phyloP scores from a whole-genome alignment of 30 jellyfish, hydroid and myxozoan genomes.

The Rhopilema esculentum region DNA sequence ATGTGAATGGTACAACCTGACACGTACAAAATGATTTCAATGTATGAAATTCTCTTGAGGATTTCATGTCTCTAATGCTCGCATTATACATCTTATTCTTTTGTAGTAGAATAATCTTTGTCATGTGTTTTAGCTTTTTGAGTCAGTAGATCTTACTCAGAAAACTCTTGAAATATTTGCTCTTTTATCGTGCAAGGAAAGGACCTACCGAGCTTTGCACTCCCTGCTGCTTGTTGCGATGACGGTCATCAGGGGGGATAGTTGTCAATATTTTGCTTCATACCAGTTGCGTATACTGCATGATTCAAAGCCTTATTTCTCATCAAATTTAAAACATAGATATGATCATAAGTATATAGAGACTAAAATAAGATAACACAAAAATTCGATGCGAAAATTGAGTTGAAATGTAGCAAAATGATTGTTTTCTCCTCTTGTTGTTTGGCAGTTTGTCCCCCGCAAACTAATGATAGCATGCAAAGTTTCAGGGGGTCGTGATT shows the following conservation, averaged over 20 bases:
- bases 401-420: not conserved
- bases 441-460: constrained; percentile 1
- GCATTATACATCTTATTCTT: not conserved
- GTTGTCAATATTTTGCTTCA: not conserved
- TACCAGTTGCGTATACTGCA: too few relatives aligned
- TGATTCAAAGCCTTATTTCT: too few relatives aligned
- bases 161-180: not conserved
- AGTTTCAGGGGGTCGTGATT: constrained; percentile 10
- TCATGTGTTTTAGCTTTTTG: not conserved
- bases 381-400: not conserved
- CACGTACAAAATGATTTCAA: not conserved
- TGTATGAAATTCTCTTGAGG: not conserved
- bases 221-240: not conserved
- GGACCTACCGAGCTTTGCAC: too few relatives aligned
- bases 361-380: too few relatives aligned
- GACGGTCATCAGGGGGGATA: not conserved
- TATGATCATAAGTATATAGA: not conserved
- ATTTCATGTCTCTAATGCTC: not conserved
- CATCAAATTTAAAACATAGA: not conserved
- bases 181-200: not conserved
- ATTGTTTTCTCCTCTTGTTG: not conserved
- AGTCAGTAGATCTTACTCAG: not conserved
- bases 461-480: not conserved
- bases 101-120: not conserved
- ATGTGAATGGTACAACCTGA: not conserved